Evolutionary conservation across 2,113 vertebrate genomes (phyloP).

Genomic region (Symphodus melops): DNA sequence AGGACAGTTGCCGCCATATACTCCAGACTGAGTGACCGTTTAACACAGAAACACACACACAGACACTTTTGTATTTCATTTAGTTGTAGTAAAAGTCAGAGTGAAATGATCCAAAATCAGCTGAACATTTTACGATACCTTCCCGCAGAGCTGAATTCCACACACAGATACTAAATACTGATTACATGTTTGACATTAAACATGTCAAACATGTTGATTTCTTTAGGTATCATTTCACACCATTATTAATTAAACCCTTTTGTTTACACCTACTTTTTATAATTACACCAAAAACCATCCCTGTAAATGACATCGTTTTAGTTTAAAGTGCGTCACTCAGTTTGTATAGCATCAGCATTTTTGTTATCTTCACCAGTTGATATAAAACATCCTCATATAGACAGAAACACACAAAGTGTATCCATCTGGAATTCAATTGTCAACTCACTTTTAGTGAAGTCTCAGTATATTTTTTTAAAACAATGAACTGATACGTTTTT

Average conservation of each 20-base stretch:
- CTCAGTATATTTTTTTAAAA: background rate
- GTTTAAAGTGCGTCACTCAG: background rate
- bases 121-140: background rate
- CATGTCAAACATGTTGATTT: background rate
- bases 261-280: no score
- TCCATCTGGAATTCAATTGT: background rate
- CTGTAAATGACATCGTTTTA: background rate
- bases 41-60: conserved; percentile 32
- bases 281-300: no score
- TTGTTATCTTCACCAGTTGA: background rate
- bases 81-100: background rate
- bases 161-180: background rate
- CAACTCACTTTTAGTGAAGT: background rate
- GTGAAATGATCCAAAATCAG: background rate
- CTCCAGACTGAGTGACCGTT: conserved; percentile 32
- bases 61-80: background rate
- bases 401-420: background rate
- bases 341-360: background rate
- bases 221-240: background rate
- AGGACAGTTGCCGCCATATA: conserved; percentile 24
- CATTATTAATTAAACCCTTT: no score
- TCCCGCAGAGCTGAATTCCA: background rate
- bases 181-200: background rate
- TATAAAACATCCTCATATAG: background rate
- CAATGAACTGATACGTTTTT: background rate